A percentile compares a stretch with the other conserved stretches of the same genome.
phyloP scores from a whole-genome alignment of 2,797 vertebrate genomes.

The Lagothrix lagotricha region DNA sequence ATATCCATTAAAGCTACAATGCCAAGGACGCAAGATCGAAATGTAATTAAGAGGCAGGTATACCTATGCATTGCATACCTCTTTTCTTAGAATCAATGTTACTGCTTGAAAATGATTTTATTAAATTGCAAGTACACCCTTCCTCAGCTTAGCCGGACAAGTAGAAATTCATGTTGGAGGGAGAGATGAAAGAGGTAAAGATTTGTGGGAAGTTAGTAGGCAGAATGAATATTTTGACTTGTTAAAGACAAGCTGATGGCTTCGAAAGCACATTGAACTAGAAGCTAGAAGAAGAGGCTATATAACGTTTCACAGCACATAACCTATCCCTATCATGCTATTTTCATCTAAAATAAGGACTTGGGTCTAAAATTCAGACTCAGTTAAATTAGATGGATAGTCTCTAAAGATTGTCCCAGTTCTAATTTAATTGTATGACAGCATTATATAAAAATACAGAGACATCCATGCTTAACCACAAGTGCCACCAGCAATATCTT shows the following conservation, averaged over 20 bases:
- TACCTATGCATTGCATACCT: not conserved
- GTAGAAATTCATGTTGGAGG: not conserved
- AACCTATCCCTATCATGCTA: too few species aligned
- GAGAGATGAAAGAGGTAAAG: not conserved
- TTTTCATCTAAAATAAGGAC: not conserved
- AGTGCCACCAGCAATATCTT: not conserved
- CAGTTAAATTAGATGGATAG: not conserved
- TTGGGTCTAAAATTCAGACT: not conserved
- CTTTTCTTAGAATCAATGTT: not conserved
- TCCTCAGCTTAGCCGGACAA: not conserved
- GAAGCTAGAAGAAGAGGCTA: not conserved
- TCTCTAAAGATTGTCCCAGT: not conserved
- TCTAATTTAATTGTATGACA: not conserved
- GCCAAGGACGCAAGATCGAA: not conserved
- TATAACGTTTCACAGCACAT: not conserved
- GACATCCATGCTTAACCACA: not conserved
- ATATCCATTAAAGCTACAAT: not conserved
- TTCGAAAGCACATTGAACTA: not conserved
- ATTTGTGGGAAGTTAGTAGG: not conserved
- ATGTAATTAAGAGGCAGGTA: not conserved
- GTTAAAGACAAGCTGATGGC: not conserved
- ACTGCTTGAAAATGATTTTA: not conserved
- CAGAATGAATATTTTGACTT: not conserved
- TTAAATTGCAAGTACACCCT: not conserved
- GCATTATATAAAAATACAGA: constrained; percentile 35